These are phyloP conservation scores for Orchesellides sinensis DNA, from an alignment of 2,888 invertebrate genomes.

Conservation along the genomic window DNA sequence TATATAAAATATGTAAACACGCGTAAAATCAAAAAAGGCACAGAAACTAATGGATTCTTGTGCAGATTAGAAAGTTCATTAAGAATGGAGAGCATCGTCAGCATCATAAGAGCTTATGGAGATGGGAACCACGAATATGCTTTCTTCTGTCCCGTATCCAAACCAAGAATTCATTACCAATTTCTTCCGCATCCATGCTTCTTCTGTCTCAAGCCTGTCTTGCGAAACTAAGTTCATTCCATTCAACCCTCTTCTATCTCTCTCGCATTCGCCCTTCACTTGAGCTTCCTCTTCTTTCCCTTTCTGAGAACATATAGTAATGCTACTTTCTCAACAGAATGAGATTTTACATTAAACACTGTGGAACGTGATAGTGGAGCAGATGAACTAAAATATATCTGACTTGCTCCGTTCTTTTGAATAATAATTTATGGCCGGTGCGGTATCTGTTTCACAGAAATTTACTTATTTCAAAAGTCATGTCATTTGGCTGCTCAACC, in stretches of 20 bases:
- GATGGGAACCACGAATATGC: constrained; percentile 42
- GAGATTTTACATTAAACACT: constrained; percentile 3
- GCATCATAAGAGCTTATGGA: constrained; percentile 45
- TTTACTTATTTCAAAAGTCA: constrained; percentile 65
- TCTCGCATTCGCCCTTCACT: background rate
- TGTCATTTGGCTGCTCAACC: constrained; percentile 55
- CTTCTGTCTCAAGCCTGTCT: constrained; percentile 40
- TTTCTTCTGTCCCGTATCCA: constrained; percentile 57
- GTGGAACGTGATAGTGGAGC: constrained; percentile 32
- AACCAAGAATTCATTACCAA: constrained; percentile 60
- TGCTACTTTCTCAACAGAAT: no score
- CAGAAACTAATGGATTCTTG: constrained; percentile 13
- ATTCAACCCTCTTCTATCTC: constrained; percentile 21
- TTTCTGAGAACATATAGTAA: background rate
- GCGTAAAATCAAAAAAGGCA: background rate
- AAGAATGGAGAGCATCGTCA: constrained; percentile 16
- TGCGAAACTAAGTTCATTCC: constrained; percentile 29
- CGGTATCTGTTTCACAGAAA: constrained; percentile 59
- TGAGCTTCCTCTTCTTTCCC: background rate
- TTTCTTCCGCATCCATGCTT: constrained; percentile 44
- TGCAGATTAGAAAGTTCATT: constrained; percentile 57
- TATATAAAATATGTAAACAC: background rate
- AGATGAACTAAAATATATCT: constrained; percentile 51
- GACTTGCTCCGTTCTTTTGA: constrained; percentile 20
- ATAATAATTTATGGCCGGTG: constrained; percentile 44